Conservation (phyloP, 2,888 invertebrate species). For the Caenorhabditis macrosperma region DNA sequence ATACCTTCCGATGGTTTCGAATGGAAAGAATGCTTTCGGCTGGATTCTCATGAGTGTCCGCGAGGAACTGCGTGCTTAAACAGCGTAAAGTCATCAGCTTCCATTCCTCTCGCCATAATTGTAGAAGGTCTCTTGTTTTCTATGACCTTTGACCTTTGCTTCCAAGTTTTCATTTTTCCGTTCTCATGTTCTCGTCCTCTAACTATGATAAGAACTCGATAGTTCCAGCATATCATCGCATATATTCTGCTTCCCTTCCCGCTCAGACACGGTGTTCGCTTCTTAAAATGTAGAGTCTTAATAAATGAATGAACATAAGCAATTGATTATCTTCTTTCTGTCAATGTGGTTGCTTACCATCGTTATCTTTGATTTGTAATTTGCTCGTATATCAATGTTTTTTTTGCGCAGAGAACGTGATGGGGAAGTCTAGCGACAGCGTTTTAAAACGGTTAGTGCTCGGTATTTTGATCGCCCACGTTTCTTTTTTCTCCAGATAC, state of each 20-base stretch:
- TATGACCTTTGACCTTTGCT: background rate
- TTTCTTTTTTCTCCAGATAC: slow-evolving; percentile 25
- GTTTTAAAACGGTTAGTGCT: background rate
- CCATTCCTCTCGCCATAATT: background rate
- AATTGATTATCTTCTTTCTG: background rate
- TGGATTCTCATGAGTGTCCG: slow-evolving; percentile 50
- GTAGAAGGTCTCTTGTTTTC: background rate
- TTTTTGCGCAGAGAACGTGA: background rate
- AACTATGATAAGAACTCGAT: too few relatives aligned
- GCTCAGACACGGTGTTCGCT: background rate
- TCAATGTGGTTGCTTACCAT: background rate
- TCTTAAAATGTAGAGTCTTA: background rate
- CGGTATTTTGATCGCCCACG: too few relatives aligned
- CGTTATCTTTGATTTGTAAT: background rate
- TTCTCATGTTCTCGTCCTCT: slow-evolving; percentile 4
- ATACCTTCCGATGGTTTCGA: slow-evolving; percentile 49
- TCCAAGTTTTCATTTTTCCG: background rate
- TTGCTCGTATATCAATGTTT: background rate
- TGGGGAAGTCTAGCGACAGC: background rate
- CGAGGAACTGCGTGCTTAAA: slow-evolving; percentile 24
- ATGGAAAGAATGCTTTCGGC: slow-evolving; percentile 61
- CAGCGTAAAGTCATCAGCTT: background rate
- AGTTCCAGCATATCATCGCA: background rate
- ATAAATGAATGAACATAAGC: background rate
- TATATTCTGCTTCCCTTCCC: background rate